phyloP scores from a whole-genome alignment of 2,797 vertebrate species.

The Monodelphis domestica region DNA sequence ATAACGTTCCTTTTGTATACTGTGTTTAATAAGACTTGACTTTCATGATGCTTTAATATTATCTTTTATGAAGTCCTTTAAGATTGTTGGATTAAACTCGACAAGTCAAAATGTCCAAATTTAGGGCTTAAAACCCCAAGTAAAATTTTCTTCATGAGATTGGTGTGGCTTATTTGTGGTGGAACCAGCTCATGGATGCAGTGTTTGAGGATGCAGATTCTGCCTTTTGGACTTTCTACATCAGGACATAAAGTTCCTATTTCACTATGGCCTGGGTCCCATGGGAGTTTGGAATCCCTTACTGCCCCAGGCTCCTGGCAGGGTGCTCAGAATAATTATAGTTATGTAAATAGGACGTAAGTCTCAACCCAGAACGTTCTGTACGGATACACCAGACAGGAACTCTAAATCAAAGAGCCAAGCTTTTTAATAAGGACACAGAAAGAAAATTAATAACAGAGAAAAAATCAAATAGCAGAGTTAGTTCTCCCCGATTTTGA shows the following conservation, averaged over 20 bases:
- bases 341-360: neutral
- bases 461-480: neutral
- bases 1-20: neutral
- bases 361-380: neutral
- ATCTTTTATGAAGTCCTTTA: neutral
- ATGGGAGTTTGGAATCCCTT: neutral
- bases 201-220: neutral
- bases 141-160: neutral
- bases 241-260: neutral
- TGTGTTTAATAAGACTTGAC: neutral
- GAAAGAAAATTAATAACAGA: neutral
- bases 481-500: neutral
- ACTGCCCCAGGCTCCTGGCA: neutral
- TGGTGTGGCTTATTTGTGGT: neutral
- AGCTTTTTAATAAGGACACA: neutral
- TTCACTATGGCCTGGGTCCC: neutral
- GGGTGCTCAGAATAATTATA: neutral
- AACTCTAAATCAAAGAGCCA: neutral
- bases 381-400: neutral
- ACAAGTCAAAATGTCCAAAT: neutral
- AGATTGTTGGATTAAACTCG: neutral
- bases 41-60: neutral
- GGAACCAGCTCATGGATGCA: neutral
- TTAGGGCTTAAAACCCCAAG: neutral
- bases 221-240: neutral